Base-by-base conservation (phyloP, 2,888 invertebrate genomes). In the Helobdella robusta region DNA sequence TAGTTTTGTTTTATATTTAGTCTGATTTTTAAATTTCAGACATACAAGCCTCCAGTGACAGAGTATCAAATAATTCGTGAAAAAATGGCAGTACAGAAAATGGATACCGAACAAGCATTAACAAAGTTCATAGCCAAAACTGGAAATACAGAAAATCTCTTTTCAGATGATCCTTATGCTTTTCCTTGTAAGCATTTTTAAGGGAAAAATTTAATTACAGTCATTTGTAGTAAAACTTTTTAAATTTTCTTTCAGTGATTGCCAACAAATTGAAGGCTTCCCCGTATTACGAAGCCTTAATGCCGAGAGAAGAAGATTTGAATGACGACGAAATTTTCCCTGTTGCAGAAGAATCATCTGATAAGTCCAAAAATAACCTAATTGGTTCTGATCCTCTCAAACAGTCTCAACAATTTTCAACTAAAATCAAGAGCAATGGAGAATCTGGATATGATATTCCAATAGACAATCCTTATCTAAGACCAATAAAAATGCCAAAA, bases 1-100 rank as follows among this genome's bases (percentile, higher is more conserved):
- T 11, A 18, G 11, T 52, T 18, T 52, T 52, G 52, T 18, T 18
- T 20, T 20, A 11, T 18, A 18, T 15, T 18, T 15, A 11, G 18
- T 44, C 44, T 44, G n/a, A n/a, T n/a, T n/a, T n/a, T 77, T 64
- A 30, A 35, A n/a, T 48, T 67, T 46, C 78, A 90, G 89, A 93
- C 93, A 0, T 90, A 93, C 76, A 92, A 91, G 78, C 92, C 93
- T 82, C 93, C 93, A 40, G 88, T 91, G 2, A 91, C 92, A 2
- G 95, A 95, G 77, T 95, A 95, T 80, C 92, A 94, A 83, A 88
- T 91, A 0, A 91, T 94, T 61, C 83, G 95, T 73, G 94, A 95
- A 81, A 93, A 93, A 76, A 89, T 91, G 48, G 92, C 94, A 0
- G 85, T 85, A 59, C 94, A 95, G 76, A 94, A 94, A 78, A 84